Evolutionary conservation across 2,888 invertebrate genomes (phyloP).

Genomic region (Tricholauxania praeusta): DNA sequence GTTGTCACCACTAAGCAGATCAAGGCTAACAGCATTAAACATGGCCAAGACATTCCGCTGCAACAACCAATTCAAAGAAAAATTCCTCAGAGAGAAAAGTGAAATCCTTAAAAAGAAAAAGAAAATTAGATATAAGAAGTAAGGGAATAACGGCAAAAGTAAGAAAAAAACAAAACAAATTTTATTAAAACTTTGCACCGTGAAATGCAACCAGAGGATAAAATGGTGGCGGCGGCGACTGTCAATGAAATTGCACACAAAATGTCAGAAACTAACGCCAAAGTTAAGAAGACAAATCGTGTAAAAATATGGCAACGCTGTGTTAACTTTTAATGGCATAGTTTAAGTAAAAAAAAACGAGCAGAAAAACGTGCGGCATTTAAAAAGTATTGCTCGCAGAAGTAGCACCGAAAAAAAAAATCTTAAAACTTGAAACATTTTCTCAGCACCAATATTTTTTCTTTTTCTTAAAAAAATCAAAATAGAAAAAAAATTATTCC

Average conservation of each 20-base stretch:
- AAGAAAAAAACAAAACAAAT: slow-evolving; percentile 7
- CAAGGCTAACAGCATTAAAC: slow-evolving; percentile 38
- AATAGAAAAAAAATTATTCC: neutral
- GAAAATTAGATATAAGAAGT: neutral
- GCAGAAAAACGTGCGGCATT: neutral
- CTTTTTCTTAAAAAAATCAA: neutral
- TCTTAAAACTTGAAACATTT: neutral
- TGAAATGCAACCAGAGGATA: neutral
- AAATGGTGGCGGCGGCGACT: neutral
- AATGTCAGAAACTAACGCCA: slow-evolving; percentile 7
- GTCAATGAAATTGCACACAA: neutral
- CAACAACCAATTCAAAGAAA: neutral
- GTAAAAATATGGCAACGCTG: slow-evolving; percentile 22
- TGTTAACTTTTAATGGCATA: neutral
- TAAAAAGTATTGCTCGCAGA: neutral
- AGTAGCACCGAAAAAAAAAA: neutral
- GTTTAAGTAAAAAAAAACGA: neutral
- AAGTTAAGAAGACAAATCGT: slow-evolving; percentile 24
- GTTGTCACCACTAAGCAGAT: slow-evolving; percentile 5
- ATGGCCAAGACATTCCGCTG: slow-evolving; percentile 24
- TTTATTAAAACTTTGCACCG: slow-evolving; percentile 18
- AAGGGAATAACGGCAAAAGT: neutral
- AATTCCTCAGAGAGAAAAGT: neutral
- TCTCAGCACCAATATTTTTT: neutral
- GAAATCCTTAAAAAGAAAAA: slow-evolving; percentile 3